Evolutionary conservation across 2,797 vertebrate species (phyloP).

Genomic region (Pipistrellus pygmaeus): DNA sequence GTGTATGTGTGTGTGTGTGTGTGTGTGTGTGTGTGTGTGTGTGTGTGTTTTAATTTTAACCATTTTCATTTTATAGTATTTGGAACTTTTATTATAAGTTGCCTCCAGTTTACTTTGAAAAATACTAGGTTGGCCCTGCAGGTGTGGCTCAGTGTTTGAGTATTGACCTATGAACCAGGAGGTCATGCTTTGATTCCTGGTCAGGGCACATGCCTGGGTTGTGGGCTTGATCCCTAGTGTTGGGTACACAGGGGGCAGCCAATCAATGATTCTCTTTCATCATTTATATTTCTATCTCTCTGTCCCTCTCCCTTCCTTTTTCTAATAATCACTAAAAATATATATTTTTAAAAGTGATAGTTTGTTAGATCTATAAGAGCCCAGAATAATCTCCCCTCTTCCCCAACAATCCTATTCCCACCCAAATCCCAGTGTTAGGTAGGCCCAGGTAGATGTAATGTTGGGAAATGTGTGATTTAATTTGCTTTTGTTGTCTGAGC

Average conservation of each 20-base stretch:
- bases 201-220: neutral
- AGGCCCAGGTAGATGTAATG: rapidly evolving
- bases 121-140: neutral
- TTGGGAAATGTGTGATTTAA: neutral
- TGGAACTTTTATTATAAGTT: neutral
- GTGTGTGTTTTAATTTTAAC: neutral
- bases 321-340: too few species aligned
- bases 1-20: too few species aligned
- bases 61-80: neutral
- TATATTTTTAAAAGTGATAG: neutral
- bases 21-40: too few species aligned
- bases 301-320: neutral
- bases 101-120: neutral
- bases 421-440: rapidly evolving
- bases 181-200: neutral
- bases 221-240: too few species aligned
- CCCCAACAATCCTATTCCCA: rapidly evolving
- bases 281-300: neutral
- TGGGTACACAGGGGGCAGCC: too few species aligned
- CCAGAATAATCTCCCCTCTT: neutral
- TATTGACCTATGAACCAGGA: neutral
- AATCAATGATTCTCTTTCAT: too few species aligned
- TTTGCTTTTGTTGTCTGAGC: neutral
- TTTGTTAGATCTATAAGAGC: neutral
- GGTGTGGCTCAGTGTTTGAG: neutral